phyloP scores from a whole-genome alignment of 2,888 invertebrate genomes.

The Tipula lateralis region DNA sequence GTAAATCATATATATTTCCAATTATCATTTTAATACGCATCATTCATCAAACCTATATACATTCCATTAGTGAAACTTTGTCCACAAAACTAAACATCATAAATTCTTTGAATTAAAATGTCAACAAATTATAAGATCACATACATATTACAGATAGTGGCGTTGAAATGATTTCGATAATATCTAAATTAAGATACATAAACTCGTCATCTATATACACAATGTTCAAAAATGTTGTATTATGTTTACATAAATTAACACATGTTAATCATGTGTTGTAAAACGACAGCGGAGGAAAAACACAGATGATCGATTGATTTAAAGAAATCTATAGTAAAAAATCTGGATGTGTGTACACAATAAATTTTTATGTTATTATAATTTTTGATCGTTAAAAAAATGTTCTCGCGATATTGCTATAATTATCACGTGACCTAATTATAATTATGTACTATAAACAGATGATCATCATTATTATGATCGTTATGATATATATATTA shows the following conservation, averaged over 20 bases:
- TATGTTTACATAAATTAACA: not conserved
- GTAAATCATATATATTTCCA: not conserved
- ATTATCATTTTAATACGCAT: not conserved
- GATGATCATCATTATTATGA: slow-evolving; percentile 1
- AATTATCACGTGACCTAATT: slow-evolving; percentile 5
- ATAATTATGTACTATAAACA: slow-evolving; percentile 5
- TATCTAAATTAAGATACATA: not conserved
- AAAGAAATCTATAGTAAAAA: not conserved
- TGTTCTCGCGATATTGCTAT: not conserved
- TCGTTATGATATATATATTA: not conserved
- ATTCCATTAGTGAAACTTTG: not conserved
- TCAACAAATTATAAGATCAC: slow-evolving; percentile 19
- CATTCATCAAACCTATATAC: not conserved
- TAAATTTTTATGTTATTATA: not conserved
- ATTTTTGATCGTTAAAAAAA: not conserved
- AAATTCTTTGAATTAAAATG: not conserved
- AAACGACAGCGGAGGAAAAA: not conserved
- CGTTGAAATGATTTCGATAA: not conserved
- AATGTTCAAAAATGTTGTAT: not conserved
- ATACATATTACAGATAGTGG: not conserved
- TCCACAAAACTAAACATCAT: not conserved
- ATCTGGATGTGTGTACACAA: not conserved
- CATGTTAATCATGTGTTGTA: not conserved
- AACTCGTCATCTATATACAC: not conserved
- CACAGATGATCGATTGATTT: not conserved